Evolutionary conservation across 2,797 vertebrate species (phyloP).

Genomic region (Prunella strophiata): DNA sequence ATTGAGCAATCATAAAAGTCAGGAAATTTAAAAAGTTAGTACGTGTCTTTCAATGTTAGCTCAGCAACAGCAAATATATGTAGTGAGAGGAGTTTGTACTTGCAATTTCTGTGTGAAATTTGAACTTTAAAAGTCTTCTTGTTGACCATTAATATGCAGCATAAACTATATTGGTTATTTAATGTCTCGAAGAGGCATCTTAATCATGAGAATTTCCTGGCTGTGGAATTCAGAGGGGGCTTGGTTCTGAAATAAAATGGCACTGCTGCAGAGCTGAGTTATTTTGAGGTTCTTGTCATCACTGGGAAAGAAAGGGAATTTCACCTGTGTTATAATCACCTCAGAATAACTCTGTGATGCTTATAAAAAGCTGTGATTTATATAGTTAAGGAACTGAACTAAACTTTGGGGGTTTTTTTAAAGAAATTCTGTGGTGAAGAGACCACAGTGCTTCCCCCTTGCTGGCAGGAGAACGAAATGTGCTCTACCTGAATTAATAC

Average conservation of each 20-base stretch:
- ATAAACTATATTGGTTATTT: constrained; percentile 14
- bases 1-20: constrained; percentile 70
- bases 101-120: constrained; percentile 25
- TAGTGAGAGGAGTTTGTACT: constrained; percentile 13
- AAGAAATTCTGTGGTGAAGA: background rate
- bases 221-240: background rate
- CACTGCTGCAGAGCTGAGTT: background rate
- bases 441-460: constrained; percentile 2
- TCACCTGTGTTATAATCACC: background rate
- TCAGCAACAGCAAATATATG: constrained; percentile 41
- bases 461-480: constrained; percentile 11
- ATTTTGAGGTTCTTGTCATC: background rate
- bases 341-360: background rate
- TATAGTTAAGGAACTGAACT: background rate
- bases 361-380: constrained; percentile 37
- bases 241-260: background rate
- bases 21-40: constrained; percentile 73
- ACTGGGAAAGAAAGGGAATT: background rate
- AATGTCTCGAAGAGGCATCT: constrained; percentile 33
- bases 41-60: constrained; percentile 51
- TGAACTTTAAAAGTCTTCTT: constrained; percentile 23
- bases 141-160: constrained; percentile 30
- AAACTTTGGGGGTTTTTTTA: background rate
- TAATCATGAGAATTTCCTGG: constrained; percentile 17
- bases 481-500: constrained; percentile 15